Evolutionary conservation across 2,888 invertebrate species (phyloP), one percentile per base, ranked within the genome.

Genomic region (Xestia c-nigrum): DNA sequence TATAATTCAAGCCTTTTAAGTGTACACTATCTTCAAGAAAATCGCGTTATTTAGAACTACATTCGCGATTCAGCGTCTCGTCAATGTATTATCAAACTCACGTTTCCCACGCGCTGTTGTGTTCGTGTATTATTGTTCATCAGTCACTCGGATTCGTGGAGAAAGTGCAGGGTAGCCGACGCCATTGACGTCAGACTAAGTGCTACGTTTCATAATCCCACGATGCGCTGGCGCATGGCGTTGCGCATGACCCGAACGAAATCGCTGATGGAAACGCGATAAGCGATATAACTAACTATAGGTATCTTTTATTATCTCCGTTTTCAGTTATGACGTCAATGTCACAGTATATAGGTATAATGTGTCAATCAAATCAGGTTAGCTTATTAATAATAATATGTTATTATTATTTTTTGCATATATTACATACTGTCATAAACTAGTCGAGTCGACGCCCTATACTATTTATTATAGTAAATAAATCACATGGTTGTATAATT

Each of bases 121-220:
- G 80, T 85, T 79, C 79, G 79, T 63, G 83, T 72, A 38, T 21
- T 47, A 55, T 74, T 74, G 76, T 85, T 80, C 85, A 87, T 81
- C 78, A 78, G 76, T 84, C 81, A 74, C 74, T 87, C 78, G 76
- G 74, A 69, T 92, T 91, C 86, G 87, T 80, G 88, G 95, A 94
- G 96, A 95, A 96, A 95, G 95, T 92, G 91, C 90, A 85, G 85
- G 75, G 84, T 89, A 82, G 89, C 91, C 92, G 91, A 85, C 90
- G 85, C 82, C 87, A 92, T 93, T 96, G 96, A 96, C 96, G 96
- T 96, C 96, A 95, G 85, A 89, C 88, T 82, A 71, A 87, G 72
- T 87, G 89, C 88, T 89, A 87, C 81, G 91, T 94, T 93, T 94
- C 95, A 91, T 91, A 93, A 85, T 85, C 83, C 80, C 78, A 84